Base-by-base conservation (phyloP, 2,888 invertebrate genomes). In the Matsumyia berberina region DNA sequence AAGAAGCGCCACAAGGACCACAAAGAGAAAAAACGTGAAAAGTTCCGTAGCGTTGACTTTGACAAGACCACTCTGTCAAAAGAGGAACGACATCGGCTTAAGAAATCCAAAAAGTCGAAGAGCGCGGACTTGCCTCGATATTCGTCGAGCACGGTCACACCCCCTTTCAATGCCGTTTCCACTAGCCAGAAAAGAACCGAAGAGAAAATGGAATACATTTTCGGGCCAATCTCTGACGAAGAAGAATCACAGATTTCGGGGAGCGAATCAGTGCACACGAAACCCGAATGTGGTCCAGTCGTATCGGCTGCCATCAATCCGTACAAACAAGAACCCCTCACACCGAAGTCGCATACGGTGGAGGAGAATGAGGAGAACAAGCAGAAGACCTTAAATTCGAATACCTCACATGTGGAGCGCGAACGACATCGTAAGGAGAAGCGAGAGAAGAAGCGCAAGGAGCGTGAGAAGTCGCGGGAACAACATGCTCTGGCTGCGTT, bases 161-260 rank as follows among this genome's bases (percentile, higher is more conserved):
- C 62, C 9, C 62, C 70, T 3, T 87, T 87, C 77, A 88, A 86
- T 37, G 55, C 87, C 0, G 46, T 73, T n/a, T 66, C 51, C 9
- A 67, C 60, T 5, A 87, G 33, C 19, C 86, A 76, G 39, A 86
- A 69, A 31, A 72, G 66, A 94, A 95, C 88, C 94, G 95, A 82
- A 96, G 96, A 95, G 29, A 96, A 96, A 91, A 96, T 97, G 95
- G 96, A 97, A 90, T 96, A 96, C 87, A 97, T 97, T 82, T 97
- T 97, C 91, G 97, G 97, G 0, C 96, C 96, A 9, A 92, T 97
- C 80, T 96, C 97, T 0, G 97, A 96, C 88, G 96, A 97, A 87
- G 94, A 94, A 86, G 90, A 92, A 39, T 89, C 90, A 0, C 90
- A 90, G 31, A 81, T 89, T 8, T 89, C 90, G 0, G 90, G 90